Evolutionary conservation across 2,888 invertebrate species (phyloP), one percentile per base, ranked within the genome.

Genomic region (Apocheima hispidaria): DNA sequence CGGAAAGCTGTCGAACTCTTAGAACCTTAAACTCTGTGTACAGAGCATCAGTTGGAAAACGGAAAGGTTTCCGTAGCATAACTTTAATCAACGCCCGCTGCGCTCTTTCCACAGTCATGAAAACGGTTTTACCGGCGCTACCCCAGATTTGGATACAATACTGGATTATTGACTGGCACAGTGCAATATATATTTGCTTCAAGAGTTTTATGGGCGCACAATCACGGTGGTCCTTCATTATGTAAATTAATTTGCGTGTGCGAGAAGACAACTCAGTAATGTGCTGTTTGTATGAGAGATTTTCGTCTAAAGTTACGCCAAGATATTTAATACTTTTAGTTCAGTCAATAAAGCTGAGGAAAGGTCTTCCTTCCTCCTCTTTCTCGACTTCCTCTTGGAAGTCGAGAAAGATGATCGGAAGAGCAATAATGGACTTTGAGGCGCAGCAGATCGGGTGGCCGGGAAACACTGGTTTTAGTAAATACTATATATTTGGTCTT

Each of bases 71-170:
- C 5, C 23, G 23, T 4, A 43, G n/a, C 12, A 23, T 23, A 10
- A 43, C 23, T n/a, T 43, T 23, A 1, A 43, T n/a, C n/a, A 43
- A 43, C 1, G 43, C 43, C 3, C 43, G 21, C 10, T 43, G 43
- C 5, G 43, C 43, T n/a, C 43, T 43, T 7, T 43, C 43, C 3
- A n/a, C 7, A 2, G 7, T 23, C 20, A 43, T 23, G 1, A 43
- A 23, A n/a, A 4, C 6, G 9, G 43, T 43, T 43, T 23, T 2
- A n/a, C 23, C 43, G 1, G 43, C n/a, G 18, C 23, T n/a, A 5
- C 43, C n/a, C 21, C 43, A 43, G 3, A n/a, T 12, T 43, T n/a
- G n/a, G n/a, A n/a, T n/a, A 14, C 43, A 43, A 23, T 43, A 43
- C 5, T 43, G 18, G 6, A 43, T n/a, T 5, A 23, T n/a, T 9